Evolutionary conservation across 2,888 invertebrate species (phyloP).

Genomic region (Pycnomerus fuliginosus): DNA sequence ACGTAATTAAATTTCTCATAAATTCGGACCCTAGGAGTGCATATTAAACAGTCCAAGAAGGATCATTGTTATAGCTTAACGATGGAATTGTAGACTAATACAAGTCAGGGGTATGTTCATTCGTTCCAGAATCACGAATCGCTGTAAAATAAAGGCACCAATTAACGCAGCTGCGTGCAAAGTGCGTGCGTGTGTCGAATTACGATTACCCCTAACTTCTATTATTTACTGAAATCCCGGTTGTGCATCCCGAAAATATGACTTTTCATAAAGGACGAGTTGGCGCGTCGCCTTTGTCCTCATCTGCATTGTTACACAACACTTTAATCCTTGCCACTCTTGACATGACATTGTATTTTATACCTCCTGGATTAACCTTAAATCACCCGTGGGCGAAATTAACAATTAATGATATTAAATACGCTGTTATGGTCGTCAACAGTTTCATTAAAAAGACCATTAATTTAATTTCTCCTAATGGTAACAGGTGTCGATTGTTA

Average conservation of each 20-base stretch:
- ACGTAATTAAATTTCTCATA: slow-evolving; percentile 43
- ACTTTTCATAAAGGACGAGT: too few relatives aligned
- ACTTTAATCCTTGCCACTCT: too few relatives aligned
- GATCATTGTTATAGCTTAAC: slow-evolving; percentile 30
- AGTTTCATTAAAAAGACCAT: slow-evolving; percentile 13
- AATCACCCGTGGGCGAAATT: slow-evolving; percentile 4
- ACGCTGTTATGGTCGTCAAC: slow-evolving; percentile 1
- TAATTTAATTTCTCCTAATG: slow-evolving; percentile 12
- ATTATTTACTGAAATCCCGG: slow-evolving; percentile 15
- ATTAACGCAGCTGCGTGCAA: slow-evolving; percentile 45
- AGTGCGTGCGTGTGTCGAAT: slow-evolving; percentile 41
- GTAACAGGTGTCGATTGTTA: slow-evolving; percentile 19
- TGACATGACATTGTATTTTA: too few relatives aligned
- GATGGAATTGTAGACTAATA: slow-evolving; percentile 30
- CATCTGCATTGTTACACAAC: too few relatives aligned
- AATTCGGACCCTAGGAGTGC: slow-evolving; percentile 23
- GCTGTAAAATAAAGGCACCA: slow-evolving; percentile 43
- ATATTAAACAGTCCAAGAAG: slow-evolving; percentile 24
- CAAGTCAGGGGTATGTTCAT: slow-evolving; percentile 26
- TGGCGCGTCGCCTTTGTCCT: too few relatives aligned
- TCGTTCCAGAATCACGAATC: slow-evolving; percentile 40
- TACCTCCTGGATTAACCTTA: too few relatives aligned
- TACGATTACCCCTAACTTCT: slow-evolving; percentile 29
- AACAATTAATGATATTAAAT: slow-evolving; percentile 10
- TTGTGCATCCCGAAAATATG: slow-evolving; percentile 11